Evolutionary conservation across 2,113 vertebrate species (phyloP).

Genomic region (Cyprinodon brontotheroides): DNA sequence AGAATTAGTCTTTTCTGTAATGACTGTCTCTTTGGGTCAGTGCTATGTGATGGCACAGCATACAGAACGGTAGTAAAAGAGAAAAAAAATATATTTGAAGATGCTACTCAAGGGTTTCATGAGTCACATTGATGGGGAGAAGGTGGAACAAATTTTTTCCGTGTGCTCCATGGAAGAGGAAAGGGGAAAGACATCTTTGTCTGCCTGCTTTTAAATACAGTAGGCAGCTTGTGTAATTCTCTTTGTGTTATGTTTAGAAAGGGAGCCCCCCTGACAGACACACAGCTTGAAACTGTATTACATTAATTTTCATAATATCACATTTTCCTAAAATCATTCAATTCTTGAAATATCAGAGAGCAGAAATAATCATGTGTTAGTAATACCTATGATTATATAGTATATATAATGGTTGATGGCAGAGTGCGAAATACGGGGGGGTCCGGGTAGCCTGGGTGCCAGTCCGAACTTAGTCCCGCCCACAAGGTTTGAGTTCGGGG

Average conservation of each 20-base stretch:
- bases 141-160: constrained; percentile 1
- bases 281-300: too few relatives aligned
- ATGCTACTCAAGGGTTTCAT: background rate
- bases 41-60: constrained; percentile 39
- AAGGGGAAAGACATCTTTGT: background rate
- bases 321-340: too few relatives aligned
- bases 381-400: too few relatives aligned
- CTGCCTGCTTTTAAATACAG: background rate
- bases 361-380: too few relatives aligned
- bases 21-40: constrained; percentile 57
- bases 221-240: background rate
- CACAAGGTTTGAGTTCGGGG: too few relatives aligned
- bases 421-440: too few relatives aligned
- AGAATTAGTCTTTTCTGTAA: constrained; percentile 67
- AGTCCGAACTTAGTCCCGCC: too few relatives aligned
- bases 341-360: too few relatives aligned
- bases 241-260: background rate
- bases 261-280: background rate
- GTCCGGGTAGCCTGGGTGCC: too few relatives aligned
- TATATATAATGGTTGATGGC: too few relatives aligned
- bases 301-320: too few relatives aligned
- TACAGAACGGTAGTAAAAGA: constrained; percentile 19
- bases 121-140: constrained; percentile 5
- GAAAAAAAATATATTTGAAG: constrained; percentile 1
- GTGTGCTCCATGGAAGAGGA: background rate